A percentile compares a stretch with the other conserved stretches of the same genome.
These are phyloP conservation scores for Athripsodes cinereus DNA, from an alignment of 2,888 invertebrate genomes.

Conservation along the genomic window DNA sequence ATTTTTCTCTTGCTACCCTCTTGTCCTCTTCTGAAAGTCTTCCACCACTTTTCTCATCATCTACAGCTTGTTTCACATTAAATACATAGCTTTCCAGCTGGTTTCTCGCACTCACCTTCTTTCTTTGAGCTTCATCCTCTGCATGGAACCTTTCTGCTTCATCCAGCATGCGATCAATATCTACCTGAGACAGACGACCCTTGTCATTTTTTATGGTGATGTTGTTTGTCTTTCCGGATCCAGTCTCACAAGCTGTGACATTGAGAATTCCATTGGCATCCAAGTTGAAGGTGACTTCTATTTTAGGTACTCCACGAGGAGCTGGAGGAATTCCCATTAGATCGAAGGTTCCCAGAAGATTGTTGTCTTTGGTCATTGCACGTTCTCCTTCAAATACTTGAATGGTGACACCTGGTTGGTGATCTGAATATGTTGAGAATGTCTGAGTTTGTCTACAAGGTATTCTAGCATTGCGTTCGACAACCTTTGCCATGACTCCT, in stretches of 20 bases:
- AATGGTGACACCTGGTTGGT: constrained; percentile 69
- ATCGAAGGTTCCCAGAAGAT: constrained; percentile 59
- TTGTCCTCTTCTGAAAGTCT: constrained; percentile 57
- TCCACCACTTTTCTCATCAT: constrained; percentile 51
- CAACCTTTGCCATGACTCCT: constrained; percentile 75
- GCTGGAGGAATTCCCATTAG: constrained; percentile 66
- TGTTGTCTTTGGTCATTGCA: constrained; percentile 75
- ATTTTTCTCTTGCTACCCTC: constrained; percentile 39
- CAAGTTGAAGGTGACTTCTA: constrained; percentile 67
- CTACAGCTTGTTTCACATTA: constrained; percentile 64
- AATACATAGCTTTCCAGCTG: constrained; percentile 66
- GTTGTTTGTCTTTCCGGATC: constrained; percentile 62
- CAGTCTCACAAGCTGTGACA: constrained; percentile 69
- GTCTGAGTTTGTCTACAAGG: constrained; percentile 67
- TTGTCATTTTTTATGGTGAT: constrained; percentile 81
- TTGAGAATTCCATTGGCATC: constrained; percentile 78
- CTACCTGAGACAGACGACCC: constrained; percentile 71
- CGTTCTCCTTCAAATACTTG: constrained; percentile 76
- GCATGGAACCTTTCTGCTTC: constrained; percentile 70
- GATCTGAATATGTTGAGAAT: constrained; percentile 77
- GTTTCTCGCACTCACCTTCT: constrained; percentile 65
- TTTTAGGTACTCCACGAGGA: constrained; percentile 61
- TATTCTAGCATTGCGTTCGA: constrained; percentile 65
- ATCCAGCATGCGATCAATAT: constrained; percentile 72
- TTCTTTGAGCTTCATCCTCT: constrained; percentile 64